A percentile compares a stretch with the other conserved stretches of the same genome.
Conservation (phyloP, 2,113 vertebrate genomes). For the Oncorhynchus keta region DNA sequence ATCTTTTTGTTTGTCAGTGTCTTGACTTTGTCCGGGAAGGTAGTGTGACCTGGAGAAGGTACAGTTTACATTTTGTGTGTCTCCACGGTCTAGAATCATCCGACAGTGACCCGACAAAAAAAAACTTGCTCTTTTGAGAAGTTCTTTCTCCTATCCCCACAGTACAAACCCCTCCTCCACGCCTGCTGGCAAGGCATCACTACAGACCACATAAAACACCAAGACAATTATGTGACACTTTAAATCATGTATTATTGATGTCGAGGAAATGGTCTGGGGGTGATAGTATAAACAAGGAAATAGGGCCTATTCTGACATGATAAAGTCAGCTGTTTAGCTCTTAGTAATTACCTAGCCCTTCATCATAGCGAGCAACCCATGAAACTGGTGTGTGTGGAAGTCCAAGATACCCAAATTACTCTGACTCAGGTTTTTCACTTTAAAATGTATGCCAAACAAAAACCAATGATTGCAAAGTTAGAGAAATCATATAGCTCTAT, state of each 20-base stretch:
- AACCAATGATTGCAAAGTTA: too few species aligned
- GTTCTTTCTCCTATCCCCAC: conserved; percentile 20
- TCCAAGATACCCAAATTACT: too few species aligned
- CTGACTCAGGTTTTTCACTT: background rate
- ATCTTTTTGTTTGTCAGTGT: conserved; percentile 5
- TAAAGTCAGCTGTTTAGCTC: background rate
- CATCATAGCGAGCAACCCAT: background rate
- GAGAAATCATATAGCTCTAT: too few species aligned
- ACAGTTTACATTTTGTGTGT: conserved; percentile 3
- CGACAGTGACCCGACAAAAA: conserved; percentile 18
- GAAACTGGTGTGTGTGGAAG: too few species aligned
- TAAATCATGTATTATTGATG: conserved; percentile 32
- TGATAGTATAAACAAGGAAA: conserved; percentile 20
- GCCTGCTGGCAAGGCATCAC: conserved; percentile 16
- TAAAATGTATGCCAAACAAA: background rate
- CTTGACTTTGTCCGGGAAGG: background rate
- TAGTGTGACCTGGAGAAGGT: background rate
- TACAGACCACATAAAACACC: conserved; percentile 28
- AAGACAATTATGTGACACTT: conserved; percentile 33
- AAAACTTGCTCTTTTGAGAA: conserved; percentile 18
- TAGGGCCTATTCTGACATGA: conserved; percentile 5
- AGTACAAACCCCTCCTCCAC: conserved; percentile 11
- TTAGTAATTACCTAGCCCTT: background rate
- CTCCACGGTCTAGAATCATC: conserved; percentile 42
- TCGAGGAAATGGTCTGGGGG: conserved; percentile 25